Evolutionary conservation across 2,888 invertebrate species (phyloP).

Genomic region (Idaea straminata): DNA sequence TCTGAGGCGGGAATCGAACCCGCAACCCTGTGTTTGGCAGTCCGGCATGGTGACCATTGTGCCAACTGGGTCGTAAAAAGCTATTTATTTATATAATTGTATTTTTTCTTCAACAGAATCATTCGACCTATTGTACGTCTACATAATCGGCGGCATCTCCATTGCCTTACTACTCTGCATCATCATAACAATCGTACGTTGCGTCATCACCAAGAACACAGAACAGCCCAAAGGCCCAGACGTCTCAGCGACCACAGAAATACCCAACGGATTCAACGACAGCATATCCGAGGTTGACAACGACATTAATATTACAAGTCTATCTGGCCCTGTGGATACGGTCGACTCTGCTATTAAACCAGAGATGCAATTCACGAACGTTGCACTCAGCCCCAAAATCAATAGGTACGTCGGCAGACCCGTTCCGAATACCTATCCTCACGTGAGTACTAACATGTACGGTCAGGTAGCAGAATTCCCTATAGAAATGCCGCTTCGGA

Average conservation of each 20-base stretch:
- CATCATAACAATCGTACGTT: conserved; percentile 84
- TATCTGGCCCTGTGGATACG: conserved; percentile 82
- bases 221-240: conserved; percentile 85
- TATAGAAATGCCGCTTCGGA: conserved; percentile 76
- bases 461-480: conserved; percentile 76
- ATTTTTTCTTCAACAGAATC: conserved; percentile 79
- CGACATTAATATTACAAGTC: conserved; percentile 86
- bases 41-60: too few species aligned
- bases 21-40: too few species aligned
- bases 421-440: conserved; percentile 73
- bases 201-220: conserved; percentile 84
- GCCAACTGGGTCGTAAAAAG: too few species aligned
- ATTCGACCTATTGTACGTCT: conserved; percentile 89
- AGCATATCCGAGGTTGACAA: conserved; percentile 92
- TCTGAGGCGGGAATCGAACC: too few species aligned
- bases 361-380: conserved; percentile 71
- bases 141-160: conserved; percentile 88
- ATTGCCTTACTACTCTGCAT: conserved; percentile 86
- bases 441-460: conserved; percentile 76
- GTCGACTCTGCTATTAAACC: conserved; percentile 68
- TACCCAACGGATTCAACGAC: conserved; percentile 91
- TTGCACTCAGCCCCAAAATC: conserved; percentile 71
- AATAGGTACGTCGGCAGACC: conserved; percentile 74
- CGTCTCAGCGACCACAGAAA: conserved; percentile 85
- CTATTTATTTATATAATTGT: too few species aligned